These are phyloP conservation scores for Allophyes oxyacanthae DNA, from an alignment of 2,888 invertebrate genomes.

Conservation along the genomic window DNA sequence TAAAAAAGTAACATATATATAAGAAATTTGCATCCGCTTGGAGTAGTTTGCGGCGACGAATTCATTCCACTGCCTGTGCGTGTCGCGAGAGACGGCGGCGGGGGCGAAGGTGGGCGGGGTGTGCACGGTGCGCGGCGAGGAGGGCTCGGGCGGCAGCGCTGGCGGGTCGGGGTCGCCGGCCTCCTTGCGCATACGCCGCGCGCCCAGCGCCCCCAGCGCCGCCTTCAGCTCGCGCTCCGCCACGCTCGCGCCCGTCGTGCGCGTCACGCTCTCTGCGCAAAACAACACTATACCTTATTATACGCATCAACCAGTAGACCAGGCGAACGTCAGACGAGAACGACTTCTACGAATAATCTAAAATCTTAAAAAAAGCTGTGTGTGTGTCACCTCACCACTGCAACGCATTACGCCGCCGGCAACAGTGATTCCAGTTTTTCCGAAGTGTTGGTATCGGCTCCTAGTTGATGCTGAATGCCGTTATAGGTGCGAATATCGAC, in stretches of 20 bases:
- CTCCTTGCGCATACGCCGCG: slow-evolving; percentile 68
- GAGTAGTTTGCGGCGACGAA: slow-evolving; percentile 67
- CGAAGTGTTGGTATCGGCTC: no score
- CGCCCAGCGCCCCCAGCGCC: slow-evolving; percentile 62
- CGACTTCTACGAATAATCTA: no score
- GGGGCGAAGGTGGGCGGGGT: slow-evolving; percentile 59
- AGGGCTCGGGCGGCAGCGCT: slow-evolving; percentile 8
- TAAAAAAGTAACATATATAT: slow-evolving; percentile 63
- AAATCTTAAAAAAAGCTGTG: no score
- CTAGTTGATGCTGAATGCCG: no score
- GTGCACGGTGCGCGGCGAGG: slow-evolving; percentile 8
- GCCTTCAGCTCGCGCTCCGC: slow-evolving; percentile 78
- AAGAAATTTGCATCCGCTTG: slow-evolving; percentile 48
- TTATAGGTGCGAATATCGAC: no score
- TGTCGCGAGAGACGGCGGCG: slow-evolving; percentile 58
- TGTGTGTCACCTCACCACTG: no score
- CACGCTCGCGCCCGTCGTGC: slow-evolving; percentile 54
- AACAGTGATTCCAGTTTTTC: no score
- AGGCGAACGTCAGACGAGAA: no score
- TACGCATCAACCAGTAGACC: background rate
- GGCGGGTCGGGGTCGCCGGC: slow-evolving; percentile 21
- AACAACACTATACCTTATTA: background rate
- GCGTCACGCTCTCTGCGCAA: slow-evolving; percentile 30
- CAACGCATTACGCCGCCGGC: no score
- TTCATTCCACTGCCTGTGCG: slow-evolving; percentile 69